These are phyloP conservation scores for Pseudoatta argentina DNA, from an alignment of 1,140 invertebrate genomes.

Conservation along the genomic window DNA sequence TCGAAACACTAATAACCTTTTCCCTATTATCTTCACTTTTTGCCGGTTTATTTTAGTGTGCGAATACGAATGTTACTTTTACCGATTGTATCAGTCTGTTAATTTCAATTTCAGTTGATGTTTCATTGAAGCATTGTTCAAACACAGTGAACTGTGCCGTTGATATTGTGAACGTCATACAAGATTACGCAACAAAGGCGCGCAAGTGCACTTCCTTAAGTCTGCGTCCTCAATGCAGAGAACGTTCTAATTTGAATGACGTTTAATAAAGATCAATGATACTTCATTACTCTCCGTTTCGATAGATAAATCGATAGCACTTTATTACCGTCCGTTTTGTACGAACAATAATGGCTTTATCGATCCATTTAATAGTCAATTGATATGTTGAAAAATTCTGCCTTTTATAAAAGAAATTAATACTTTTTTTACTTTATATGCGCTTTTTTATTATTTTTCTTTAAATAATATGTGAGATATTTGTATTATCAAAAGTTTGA, in stretches of 20 bases:
- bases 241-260: slow-evolving; percentile 28
- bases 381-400: neutral
- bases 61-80: neutral
- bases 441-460: too few relatives aligned
- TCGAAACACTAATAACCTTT: slow-evolving; percentile 52
- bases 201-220: slow-evolving; percentile 27
- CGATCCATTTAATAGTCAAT: neutral
- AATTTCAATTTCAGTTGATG: neutral
- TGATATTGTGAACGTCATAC: slow-evolving; percentile 3
- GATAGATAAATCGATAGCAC: neutral
- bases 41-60: neutral
- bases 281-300: slow-evolving; percentile 36
- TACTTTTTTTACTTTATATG: too few relatives aligned
- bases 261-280: slow-evolving; percentile 28
- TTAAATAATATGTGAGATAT: too few relatives aligned
- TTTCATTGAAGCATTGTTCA: slow-evolving; percentile 11
- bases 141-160: neutral
- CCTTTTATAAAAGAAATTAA: too few relatives aligned
- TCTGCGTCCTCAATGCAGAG: slow-evolving; percentile 9
- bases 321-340: neutral
- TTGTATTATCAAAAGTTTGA: too few relatives aligned
- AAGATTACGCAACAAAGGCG: slow-evolving; percentile 33
- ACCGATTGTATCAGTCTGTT: neutral
- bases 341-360: neutral
- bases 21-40: neutral